Percentiles rank a stretch among this genome's conserved stretches.
phyloP scores from a whole-genome alignment of 2,888 invertebrate species.

The Amitus sp. region DNA sequence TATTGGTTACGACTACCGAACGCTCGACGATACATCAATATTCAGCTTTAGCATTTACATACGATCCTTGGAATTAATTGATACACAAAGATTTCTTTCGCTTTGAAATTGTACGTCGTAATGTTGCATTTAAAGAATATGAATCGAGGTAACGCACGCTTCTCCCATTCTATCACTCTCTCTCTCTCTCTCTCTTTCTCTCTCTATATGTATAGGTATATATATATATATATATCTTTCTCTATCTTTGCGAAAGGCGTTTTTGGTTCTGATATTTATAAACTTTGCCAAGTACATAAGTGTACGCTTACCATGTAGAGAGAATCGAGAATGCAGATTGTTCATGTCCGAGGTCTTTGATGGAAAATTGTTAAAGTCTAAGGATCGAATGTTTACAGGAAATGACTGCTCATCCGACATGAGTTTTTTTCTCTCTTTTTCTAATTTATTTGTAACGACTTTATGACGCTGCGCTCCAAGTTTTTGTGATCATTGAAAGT shows the following conservation, averaged over 20 bases:
- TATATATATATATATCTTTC: neutral
- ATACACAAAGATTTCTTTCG: neutral
- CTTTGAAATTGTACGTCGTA: constrained; percentile 5
- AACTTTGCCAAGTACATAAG: neutral
- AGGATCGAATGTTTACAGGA: neutral
- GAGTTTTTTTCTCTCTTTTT: neutral
- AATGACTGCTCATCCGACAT: neutral
- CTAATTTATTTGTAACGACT: neutral
- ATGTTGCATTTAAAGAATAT: neutral
- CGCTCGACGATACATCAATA: neutral
- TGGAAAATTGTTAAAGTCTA: neutral
- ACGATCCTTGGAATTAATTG: neutral
- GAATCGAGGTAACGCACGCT: no score
- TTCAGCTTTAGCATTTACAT: neutral
- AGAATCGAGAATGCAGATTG: neutral
- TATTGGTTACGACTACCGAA: constrained; percentile 3
- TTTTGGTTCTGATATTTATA: constrained; percentile 4
- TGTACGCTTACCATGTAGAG: no score
- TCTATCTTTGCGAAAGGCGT: neutral
- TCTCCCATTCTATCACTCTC: no score
- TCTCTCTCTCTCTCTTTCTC: neutral
- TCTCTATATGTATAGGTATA: neutral
- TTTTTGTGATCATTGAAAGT: neutral
- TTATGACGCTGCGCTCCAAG: neutral
- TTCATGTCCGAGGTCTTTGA: neutral